These are phyloP conservation scores for Lithophane socia DNA, from an alignment of 2,888 invertebrate genomes.

Conservation along the genomic window DNA sequence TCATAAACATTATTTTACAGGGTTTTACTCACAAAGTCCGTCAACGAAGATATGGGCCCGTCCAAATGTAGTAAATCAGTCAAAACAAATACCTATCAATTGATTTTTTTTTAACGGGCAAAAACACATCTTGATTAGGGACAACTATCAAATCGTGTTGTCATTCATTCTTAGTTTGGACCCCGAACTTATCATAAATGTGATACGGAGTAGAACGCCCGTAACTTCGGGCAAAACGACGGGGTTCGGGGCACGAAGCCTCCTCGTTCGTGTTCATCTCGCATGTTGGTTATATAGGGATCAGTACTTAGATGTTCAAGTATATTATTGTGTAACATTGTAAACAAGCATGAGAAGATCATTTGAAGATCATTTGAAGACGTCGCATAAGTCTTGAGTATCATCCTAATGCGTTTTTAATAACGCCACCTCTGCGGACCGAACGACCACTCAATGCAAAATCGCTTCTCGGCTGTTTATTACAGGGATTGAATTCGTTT, in stretches of 20 bases:
- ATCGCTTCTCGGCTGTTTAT: slow-evolving; percentile 3
- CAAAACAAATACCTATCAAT: too few relatives aligned
- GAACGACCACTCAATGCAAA: slow-evolving; percentile 25
- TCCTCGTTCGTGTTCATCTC: neutral
- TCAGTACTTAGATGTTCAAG: neutral
- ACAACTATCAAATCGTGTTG: too few relatives aligned
- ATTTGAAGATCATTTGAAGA: slow-evolving; percentile 17
- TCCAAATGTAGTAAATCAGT: too few relatives aligned
- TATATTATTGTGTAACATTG: slow-evolving; percentile 19
- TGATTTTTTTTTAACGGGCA: too few relatives aligned
- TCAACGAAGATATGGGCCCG: too few relatives aligned
- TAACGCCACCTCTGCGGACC: slow-evolving; percentile 66
- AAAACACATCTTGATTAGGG: too few relatives aligned
- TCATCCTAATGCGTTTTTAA: slow-evolving; percentile 80
- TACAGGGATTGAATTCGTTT: slow-evolving; percentile 42
- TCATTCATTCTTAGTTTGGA: too few relatives aligned
- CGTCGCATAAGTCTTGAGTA: slow-evolving; percentile 50
- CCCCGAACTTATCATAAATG: too few relatives aligned
- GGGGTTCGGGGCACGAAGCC: too few relatives aligned
- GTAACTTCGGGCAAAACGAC: too few relatives aligned
- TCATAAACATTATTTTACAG: neutral
- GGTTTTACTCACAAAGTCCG: too few relatives aligned
- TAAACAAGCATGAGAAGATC: slow-evolving; percentile 20
- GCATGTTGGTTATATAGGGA: neutral
- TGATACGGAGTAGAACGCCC: too few relatives aligned